Base-by-base conservation (phyloP, 2,888 invertebrate species). In the Onthophagus sagittarius region DNA sequence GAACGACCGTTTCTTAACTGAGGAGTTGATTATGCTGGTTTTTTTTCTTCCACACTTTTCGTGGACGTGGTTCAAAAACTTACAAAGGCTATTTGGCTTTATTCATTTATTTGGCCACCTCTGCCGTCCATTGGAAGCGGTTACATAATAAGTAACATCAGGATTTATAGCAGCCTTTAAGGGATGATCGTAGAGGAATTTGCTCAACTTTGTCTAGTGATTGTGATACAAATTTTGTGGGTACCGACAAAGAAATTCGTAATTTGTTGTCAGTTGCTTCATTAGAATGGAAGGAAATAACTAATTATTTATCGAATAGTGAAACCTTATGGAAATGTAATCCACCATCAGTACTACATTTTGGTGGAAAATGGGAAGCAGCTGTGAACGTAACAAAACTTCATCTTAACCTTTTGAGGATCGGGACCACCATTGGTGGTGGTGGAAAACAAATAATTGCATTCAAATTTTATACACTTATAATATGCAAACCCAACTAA, bases 1-100 rank as follows among this genome's bases (percentile, higher is more conserved):
- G 62, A 75, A 7, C 71, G 77, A 11, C 77, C 81, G 63, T 82
- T 82, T 75, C 73, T 64, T 5, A 75, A 75, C 13, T 67, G 72
- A 63, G 81, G 80, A 0, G 70, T 80, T 0, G 81, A 82, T 72
- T 81, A 77, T 75, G 79, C 77, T 15, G 81, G 81, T 1, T 79
- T 80, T 76, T 80, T 63, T 67, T 72, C 5, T 23, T 23, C 1
- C 23, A 3, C 3, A 23, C 23, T 23, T 23, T 69, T 80, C 13
- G 73, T 75, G 15, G 76, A 77, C 65, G 72, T 73, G n/a, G 77
- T 74, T 33, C 62, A 70, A 62, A 71, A 79, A 31, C 76, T 77
- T 64, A 67, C 74, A 0, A 72, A 39, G 0, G 53, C 32, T n/a
- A n/a, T n/a, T n/a, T 63, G 14, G 71, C 11, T 73, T 77, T 69